Base-by-base conservation (phyloP, 1,140 invertebrate genomes). In the Bilobella aurantiaca region DNA sequence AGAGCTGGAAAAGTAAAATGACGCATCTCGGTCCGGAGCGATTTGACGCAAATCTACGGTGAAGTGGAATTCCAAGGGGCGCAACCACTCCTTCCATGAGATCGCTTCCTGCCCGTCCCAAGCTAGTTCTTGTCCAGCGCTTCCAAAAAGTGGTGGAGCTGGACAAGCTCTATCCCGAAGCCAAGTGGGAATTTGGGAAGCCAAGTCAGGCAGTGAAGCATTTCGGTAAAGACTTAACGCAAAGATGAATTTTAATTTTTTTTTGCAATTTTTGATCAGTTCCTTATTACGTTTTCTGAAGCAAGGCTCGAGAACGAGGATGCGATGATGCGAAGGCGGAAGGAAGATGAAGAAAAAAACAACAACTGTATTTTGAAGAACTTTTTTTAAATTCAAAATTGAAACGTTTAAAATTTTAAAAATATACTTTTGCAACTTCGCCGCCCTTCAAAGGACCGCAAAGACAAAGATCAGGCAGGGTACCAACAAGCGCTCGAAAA, bases 181-280 rank as follows among this genome's bases (percentile, higher is more conserved):
- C 92, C 89, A 87, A 87, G 75, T 81, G 82, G 21, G 83, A 86
- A 76, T 93, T 93, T 77, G 90, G 93, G 72, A n/a, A n/a, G n/a
- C n/a, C n/a, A n/a, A n/a, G n/a, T n/a, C 81, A 88, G 72, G 90
- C 89, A 0, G 87, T 93, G 2, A 83, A 87, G 61, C 79, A 91
- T 1, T 98, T 97, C 77, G 93, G 92, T 23, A 93, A 97, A 78
- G 92, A 96, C 74, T 85, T 87, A 0, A 84, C 87, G 1, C 91
- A 94, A 73, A 93, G 94, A 98, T 73, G 93, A 96, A 75, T n/a
- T n/a, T n/a, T n/a, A n/a, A n/a, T n/a, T n/a, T n/a, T 94, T 99
- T 80, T 98, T 98, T 79, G 91, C 91, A 8, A 90, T 92, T 27
- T 89, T 98, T 70, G 93, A 96, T 76, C 82, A 86, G 2, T 98